Percentiles rank a stretch among this genome's conserved stretches.
phyloP scores from a whole-genome alignment of 2,888 invertebrate genomes.

The Tipula unca region DNA sequence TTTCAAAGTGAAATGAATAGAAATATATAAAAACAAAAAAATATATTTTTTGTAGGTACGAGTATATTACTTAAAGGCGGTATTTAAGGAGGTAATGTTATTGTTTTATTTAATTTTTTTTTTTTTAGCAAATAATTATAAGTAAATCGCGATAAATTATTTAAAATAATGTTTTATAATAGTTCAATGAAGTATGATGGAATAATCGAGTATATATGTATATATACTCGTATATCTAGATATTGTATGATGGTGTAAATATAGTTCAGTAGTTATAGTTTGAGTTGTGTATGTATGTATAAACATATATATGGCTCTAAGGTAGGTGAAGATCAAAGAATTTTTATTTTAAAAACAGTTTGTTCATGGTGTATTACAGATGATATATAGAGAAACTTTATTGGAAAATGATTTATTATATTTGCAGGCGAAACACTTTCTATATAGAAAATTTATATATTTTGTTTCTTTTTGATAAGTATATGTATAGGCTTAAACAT shows the following conservation, averaged over 20 bases:
- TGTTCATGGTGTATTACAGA: not conserved
- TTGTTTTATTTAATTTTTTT: not conserved
- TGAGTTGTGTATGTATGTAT: not conserved
- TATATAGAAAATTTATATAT: not conserved
- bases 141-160: not conserved
- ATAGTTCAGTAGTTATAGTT: not conserved
- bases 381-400: not conserved
- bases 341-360: not conserved
- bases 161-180: not conserved
- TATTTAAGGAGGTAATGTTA: not conserved
- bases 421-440: not conserved
- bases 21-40: not conserved
- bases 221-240: no score
- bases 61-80: not conserved
- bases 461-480: not conserved
- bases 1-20: not conserved
- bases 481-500: not conserved
- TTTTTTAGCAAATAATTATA: not conserved
- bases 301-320: not conserved
- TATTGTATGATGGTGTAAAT: not conserved
- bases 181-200: not conserved
- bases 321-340: not conserved
- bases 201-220: not conserved
- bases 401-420: not conserved
- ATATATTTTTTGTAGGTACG: not conserved